Evolutionary conservation across 37 sponge, comb jelly and placozoan genomes (phyloP), one percentile per base, ranked within the genome.

Genomic region (Bolinopsis microptera): DNA sequence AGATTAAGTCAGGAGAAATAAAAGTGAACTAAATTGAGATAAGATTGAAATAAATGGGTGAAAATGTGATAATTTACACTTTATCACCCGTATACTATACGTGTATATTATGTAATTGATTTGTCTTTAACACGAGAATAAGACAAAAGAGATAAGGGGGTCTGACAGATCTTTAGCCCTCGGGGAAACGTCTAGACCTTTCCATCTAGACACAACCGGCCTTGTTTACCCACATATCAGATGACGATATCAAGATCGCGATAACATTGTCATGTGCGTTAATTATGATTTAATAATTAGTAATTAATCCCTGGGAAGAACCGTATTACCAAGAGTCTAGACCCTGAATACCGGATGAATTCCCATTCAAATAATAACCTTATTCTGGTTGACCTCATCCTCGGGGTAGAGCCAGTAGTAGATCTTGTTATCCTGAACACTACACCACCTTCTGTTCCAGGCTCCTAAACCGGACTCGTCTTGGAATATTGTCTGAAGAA

Each of bases 361-460:
- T 18, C 61, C 61, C 61, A 48, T 48, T 48, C 13, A 48, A 48
- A 48, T 13, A 18, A 48, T 48, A 5, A 86, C 90, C 90, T 86
- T 86, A 38, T 86, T 86, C 90, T 41, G 41, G 90, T 86, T 86
- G 36, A 86, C 61, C 26, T 86, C 61, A 86, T 86, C 90, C 48
- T 86, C 90, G 23, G 90, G 90, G 61, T 86, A 86, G 26, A 86
- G 90, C 90, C 90, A 86, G 90, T 86, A 86, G 90, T 86, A 86
- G 48, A 86, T 86, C 90, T 86, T 86, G 48, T 86, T 86, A 38
- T 86, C 90, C 90, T 86, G 90, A 18, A 86, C 61, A 41, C 90
- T 86, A 27, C 90, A 86, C 90, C 90, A 86, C 30, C 90, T 38
- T 34, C 90, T 86, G 61, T 86, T 86, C 90, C 90, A 86, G 25